phyloP scores from a whole-genome alignment of 2,113 vertebrate genomes.

The Trochalopteron elliotii region DNA sequence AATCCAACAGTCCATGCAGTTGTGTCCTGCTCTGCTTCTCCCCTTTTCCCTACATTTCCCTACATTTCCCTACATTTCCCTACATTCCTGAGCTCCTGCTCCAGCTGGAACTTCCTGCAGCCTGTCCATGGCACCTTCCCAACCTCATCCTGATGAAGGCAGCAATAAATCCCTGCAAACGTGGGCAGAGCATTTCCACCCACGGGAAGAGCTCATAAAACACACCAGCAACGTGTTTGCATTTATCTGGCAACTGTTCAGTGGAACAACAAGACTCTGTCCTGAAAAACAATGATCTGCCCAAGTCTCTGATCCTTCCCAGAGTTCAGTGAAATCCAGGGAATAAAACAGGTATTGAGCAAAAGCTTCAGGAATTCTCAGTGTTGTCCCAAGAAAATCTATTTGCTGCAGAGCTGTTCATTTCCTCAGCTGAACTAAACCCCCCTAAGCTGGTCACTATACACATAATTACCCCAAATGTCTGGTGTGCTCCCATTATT shows the following conservation, averaged over 20 bases:
- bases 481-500: not conserved
- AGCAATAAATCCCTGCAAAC: not conserved
- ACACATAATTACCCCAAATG: not conserved
- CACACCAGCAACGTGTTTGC: rapidly evolving
- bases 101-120: not conserved
- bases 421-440: not conserved
- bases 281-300: not conserved
- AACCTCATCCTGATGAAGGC: not conserved
- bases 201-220: rapidly evolving
- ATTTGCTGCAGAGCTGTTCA: not conserved
- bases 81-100: not conserved
- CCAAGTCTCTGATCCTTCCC: not conserved
- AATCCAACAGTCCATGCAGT: rapidly evolving
- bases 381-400: not conserved
- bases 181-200: not conserved
- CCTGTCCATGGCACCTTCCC: not conserved
- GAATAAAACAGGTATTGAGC: not conserved
- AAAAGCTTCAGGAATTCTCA: not conserved
- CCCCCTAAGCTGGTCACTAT: not conserved
- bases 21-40: not conserved
- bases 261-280: not conserved
- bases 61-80: not conserved
- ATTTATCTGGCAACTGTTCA: not conserved
- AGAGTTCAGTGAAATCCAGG: not conserved
- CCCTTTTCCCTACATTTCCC: not conserved